Conservation (phyloP, 2,113 vertebrate species). For the Penelope pileata region DNA sequence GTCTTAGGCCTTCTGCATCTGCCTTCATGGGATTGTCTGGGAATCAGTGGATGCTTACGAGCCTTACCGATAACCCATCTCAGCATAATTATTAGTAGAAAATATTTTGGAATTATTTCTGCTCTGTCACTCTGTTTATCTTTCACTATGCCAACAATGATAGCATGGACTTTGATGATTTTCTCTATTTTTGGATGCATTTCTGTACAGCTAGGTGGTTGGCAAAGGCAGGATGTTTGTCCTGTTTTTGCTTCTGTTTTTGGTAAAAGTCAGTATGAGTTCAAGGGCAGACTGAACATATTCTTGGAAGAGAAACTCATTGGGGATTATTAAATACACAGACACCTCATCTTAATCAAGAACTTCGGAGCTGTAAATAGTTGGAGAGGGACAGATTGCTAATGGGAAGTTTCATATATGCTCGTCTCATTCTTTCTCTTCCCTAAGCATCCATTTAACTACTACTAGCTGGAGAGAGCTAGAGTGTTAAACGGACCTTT, state of each 20-base stretch:
- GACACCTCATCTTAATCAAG: not conserved
- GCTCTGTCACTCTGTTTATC: not conserved
- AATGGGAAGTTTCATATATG: not conserved
- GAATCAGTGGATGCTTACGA: not conserved
- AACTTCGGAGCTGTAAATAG: not conserved
- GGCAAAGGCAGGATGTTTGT: conserved; percentile 12
- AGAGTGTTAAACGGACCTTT: not conserved
- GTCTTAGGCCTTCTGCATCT: not conserved
- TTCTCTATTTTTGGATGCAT: not conserved
- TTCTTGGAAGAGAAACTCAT: conserved; percentile 4
- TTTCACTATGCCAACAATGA: not conserved
- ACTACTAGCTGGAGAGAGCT: not conserved
- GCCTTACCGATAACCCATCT: not conserved
- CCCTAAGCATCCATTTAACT: not conserved
- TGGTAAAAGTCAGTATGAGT: conserved; percentile 15
- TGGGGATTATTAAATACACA: not conserved
- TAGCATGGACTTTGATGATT: not conserved
- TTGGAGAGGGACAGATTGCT: not conserved
- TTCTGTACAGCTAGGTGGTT: not conserved
- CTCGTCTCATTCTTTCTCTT: not conserved
- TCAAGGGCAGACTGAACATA: not conserved
- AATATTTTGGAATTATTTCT: not conserved
- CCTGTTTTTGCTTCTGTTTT: conserved; percentile 34
- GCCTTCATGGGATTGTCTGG: not conserved
- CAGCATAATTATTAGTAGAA: not conserved